Evolutionary conservation across 92 coral and sea anemone species (phyloP).

Genomic region (Phenganax stokvisi): DNA sequence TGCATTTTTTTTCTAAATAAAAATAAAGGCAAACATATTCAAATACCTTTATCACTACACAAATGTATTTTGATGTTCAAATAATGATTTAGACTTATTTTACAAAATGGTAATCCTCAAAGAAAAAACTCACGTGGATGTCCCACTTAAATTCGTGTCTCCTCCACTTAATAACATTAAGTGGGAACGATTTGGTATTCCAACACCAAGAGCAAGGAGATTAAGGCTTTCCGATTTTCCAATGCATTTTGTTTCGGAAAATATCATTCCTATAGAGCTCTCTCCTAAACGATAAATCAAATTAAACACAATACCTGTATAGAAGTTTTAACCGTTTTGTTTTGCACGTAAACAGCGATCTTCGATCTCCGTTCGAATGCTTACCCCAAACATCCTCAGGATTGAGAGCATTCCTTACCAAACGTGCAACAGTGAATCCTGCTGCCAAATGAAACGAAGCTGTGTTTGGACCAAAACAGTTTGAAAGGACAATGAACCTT

Average conservation of each 20-base stretch:
- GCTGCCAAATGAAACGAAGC: slow-evolving; percentile 13
- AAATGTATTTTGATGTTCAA: no score
- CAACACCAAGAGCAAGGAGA: no score
- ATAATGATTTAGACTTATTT: no score
- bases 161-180: no score
- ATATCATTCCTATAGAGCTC: slow-evolving; percentile 35
- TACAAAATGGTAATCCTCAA: no score
- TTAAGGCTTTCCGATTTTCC: slow-evolving; percentile 39
- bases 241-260: not conserved
- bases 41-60: no score
- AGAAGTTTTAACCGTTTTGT: no score
- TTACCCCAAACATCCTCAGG: slow-evolving; percentile 33
- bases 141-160: no score
- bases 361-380: not conserved
- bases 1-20: slow-evolving; percentile 10
- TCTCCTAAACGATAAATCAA: slow-evolving; percentile 20
- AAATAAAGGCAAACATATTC: not conserved
- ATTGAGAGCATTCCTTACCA: slow-evolving; percentile 14
- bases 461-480: slow-evolving; percentile 9
- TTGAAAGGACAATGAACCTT: slow-evolving; percentile 8
- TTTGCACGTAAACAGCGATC: not conserved
- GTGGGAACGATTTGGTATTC: no score
- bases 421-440: slow-evolving; percentile 13
- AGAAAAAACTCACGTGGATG: no score
- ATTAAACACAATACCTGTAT: no score